A percentile compares a stretch with the other conserved stretches of the same genome.
phyloP scores from a whole-genome alignment of 2,888 invertebrate genomes.

The Hoplodrina ambigua region DNA sequence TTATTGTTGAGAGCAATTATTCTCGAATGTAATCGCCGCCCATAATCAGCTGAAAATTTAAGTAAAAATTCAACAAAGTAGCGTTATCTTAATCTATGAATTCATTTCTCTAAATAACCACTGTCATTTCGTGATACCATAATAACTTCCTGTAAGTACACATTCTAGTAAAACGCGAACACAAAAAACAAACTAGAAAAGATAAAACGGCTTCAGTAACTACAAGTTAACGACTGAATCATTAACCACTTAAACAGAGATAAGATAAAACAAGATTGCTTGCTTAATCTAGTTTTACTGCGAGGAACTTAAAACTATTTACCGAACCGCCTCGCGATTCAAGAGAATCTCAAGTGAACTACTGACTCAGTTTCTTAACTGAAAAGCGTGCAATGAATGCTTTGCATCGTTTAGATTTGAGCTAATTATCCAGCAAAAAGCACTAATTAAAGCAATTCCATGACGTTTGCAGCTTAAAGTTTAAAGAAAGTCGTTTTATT shows the following conservation, averaged over 20 bases:
- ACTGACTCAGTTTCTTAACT: slow-evolving; percentile 47
- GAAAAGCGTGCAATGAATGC: slow-evolving; percentile 35
- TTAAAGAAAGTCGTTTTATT: slow-evolving; percentile 48
- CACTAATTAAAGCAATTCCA: slow-evolving; percentile 55
- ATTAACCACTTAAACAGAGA: slow-evolving; percentile 40
- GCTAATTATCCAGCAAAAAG: slow-evolving; percentile 58
- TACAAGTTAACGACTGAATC: slow-evolving; percentile 39
- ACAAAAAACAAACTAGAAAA: slow-evolving; percentile 21
- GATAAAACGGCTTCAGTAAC: slow-evolving; percentile 35
- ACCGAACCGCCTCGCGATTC: slow-evolving; percentile 32
- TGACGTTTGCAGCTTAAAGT: slow-evolving; percentile 45
- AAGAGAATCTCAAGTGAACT: slow-evolving; percentile 20
- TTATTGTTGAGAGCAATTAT: too few species aligned
- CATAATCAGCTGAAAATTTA: too few species aligned
- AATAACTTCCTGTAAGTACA: neutral
- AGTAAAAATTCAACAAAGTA: neutral
- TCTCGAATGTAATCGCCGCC: too few species aligned
- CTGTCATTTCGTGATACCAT: slow-evolving; percentile 10
- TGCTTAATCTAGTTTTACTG: slow-evolving; percentile 29
- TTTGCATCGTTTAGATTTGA: slow-evolving; percentile 46
- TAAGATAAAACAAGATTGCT: slow-evolving; percentile 46
- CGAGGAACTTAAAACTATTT: slow-evolving; percentile 43
- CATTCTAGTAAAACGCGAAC: slow-evolving; percentile 15
- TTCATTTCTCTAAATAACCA: neutral
- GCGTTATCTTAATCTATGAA: slow-evolving; percentile 1